Evolutionary conservation across 1,140 invertebrate genomes (phyloP).

Genomic region (Pseudomyrmex dendroicus): DNA sequence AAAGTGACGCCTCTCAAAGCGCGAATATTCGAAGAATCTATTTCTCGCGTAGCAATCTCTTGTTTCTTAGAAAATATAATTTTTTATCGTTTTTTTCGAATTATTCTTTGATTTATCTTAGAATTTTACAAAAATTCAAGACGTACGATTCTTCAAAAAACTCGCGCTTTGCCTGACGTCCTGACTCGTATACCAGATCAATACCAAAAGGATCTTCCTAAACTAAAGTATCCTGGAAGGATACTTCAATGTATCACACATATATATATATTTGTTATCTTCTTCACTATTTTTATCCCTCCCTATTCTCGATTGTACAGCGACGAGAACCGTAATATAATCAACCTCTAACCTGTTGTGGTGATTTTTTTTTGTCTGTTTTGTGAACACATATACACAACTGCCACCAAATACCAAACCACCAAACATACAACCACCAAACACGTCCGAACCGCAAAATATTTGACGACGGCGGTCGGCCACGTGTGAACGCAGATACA

Average conservation of each 20-base stretch:
- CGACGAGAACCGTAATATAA: slow-evolving; percentile 33
- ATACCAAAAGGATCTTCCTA: not conserved
- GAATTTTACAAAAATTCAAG: not conserved
- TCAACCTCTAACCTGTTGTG: slow-evolving; percentile 64
- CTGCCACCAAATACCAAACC: slow-evolving; percentile 24
- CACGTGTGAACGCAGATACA: slow-evolving; percentile 90
- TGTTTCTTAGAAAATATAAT: not conserved
- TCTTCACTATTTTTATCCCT: no score
- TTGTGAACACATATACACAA: slow-evolving; percentile 45
- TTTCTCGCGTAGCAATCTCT: not conserved
- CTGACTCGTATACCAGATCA: slow-evolving; percentile 5
- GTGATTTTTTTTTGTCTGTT: slow-evolving; percentile 78
- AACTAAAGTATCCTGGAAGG: slow-evolving; percentile 30
- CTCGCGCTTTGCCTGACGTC: slow-evolving; percentile 5
- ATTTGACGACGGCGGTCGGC: slow-evolving; percentile 51
- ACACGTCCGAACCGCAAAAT: slow-evolving; percentile 46
- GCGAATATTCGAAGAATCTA: not conserved
- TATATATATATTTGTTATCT: not conserved
- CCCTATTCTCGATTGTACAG: slow-evolving; percentile 39
- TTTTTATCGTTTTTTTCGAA: not conserved
- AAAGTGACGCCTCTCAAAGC: not conserved
- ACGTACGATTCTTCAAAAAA: no score
- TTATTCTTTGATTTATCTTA: not conserved
- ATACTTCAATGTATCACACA: not conserved
- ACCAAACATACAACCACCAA: slow-evolving; percentile 8